Conservation (phyloP, 2,113 vertebrate genomes). For the Malurus elegans region DNA sequence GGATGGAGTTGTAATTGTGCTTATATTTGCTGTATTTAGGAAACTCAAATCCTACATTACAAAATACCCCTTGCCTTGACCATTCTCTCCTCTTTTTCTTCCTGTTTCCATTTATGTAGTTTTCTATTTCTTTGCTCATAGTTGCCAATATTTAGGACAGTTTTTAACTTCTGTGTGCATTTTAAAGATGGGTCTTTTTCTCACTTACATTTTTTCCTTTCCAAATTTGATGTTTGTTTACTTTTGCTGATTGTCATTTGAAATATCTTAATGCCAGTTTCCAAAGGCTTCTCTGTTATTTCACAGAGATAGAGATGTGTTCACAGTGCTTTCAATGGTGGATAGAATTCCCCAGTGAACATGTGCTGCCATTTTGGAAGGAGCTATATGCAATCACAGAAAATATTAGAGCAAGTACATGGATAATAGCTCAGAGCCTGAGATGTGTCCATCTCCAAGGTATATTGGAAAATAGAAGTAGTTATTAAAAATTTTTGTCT, state of each 20-base stretch:
- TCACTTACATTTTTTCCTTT: background rate
- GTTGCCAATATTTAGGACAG: background rate
- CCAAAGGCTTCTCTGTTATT: background rate
- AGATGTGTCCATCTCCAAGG: background rate
- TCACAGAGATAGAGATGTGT: background rate
- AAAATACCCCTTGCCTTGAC: background rate
- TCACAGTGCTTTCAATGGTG: background rate
- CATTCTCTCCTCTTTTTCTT: background rate
- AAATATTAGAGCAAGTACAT: background rate
- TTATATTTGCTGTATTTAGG: background rate
- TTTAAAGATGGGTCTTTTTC: background rate
- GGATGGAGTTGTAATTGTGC: background rate
- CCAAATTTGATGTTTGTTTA: background rate
- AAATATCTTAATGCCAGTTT: background rate
- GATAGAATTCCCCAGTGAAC: background rate
- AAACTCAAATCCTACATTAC: background rate
- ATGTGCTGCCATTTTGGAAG: background rate
- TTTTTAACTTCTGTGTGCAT: background rate
- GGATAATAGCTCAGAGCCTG: background rate
- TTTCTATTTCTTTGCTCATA: background rate
- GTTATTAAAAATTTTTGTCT: background rate
- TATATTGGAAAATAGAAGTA: background rate
- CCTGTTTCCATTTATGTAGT: background rate
- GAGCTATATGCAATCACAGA: background rate
- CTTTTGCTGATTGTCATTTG: background rate